Evolutionary conservation across 2,113 vertebrate genomes (phyloP).

Genomic region (Stomatorhinus ivindoensis): DNA sequence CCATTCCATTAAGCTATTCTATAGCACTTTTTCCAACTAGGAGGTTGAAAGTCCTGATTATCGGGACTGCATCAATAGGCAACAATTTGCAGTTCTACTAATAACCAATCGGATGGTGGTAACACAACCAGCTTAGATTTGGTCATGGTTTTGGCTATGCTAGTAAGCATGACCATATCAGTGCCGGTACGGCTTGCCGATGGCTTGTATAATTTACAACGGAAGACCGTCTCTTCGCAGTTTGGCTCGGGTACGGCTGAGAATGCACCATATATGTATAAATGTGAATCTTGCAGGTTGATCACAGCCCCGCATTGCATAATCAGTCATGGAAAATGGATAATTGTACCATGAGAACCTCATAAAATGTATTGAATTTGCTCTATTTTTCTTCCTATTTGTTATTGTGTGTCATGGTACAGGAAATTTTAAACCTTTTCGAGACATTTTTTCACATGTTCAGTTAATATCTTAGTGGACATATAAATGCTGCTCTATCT

Average conservation of each 20-base stretch:
- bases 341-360: neutral
- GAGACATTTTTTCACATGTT: neutral
- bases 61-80: neutral
- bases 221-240: neutral
- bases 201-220: neutral
- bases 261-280: neutral
- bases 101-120: neutral
- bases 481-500: neutral
- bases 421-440: neutral
- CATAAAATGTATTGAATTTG: neutral
- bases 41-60: neutral
- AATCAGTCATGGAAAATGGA: neutral
- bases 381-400: neutral
- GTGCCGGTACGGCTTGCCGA: fast-evolving
- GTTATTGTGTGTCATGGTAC: neutral
- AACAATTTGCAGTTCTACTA: neutral
- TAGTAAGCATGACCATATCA: neutral
- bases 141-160: neutral
- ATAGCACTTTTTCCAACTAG: neutral
- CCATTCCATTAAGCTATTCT: neutral
- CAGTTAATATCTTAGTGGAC: neutral
- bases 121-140: neutral
- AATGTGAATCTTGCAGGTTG: neutral
- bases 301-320: neutral
- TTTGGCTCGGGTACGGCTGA: neutral